A percentile compares a stretch with the other conserved stretches of the same genome.
phyloP scores from a whole-genome alignment of 2,113 vertebrate species.

The Sterrhoptilus dennistouni region DNA sequence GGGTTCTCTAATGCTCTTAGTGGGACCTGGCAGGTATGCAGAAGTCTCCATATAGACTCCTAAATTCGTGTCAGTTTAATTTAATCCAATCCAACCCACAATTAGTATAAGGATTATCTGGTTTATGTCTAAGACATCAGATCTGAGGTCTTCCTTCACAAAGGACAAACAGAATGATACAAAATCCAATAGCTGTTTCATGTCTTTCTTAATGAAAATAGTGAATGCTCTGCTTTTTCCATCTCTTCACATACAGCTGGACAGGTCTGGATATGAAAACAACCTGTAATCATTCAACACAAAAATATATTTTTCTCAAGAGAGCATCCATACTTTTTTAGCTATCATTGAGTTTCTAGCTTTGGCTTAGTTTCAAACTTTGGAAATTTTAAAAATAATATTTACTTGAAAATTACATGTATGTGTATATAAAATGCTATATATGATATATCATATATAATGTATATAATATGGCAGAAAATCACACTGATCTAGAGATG shows the following conservation, averaged over 20 bases:
- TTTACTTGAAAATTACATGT: not conserved
- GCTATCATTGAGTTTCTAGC: not conserved
- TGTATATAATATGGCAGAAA: not conserved
- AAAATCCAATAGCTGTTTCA: not conserved
- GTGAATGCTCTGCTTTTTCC: not conserved
- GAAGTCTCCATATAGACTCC: not conserved
- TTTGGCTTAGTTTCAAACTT: not conserved
- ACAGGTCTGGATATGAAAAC: not conserved
- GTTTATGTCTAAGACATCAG: not conserved
- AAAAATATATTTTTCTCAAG: not conserved
- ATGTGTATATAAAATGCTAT: not conserved
- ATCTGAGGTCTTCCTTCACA: not conserved
- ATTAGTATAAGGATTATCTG: not conserved
- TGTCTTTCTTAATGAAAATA: not conserved
- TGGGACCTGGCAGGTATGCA: not conserved
- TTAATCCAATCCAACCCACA: not conserved
- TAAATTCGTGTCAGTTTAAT: not conserved
- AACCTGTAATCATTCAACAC: not conserved
- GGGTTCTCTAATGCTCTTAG: not conserved
- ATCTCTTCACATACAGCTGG: not conserved
- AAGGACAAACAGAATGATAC: not conserved
- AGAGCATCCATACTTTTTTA: not conserved
- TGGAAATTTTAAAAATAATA: not conserved
- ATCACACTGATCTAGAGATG: not conserved
- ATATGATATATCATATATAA: accelerated